A percentile compares a stretch with the other conserved stretches of the same genome.
Evolutionary conservation across 2,888 invertebrate species (phyloP).

Genomic region (Caradrina kadenii): DNA sequence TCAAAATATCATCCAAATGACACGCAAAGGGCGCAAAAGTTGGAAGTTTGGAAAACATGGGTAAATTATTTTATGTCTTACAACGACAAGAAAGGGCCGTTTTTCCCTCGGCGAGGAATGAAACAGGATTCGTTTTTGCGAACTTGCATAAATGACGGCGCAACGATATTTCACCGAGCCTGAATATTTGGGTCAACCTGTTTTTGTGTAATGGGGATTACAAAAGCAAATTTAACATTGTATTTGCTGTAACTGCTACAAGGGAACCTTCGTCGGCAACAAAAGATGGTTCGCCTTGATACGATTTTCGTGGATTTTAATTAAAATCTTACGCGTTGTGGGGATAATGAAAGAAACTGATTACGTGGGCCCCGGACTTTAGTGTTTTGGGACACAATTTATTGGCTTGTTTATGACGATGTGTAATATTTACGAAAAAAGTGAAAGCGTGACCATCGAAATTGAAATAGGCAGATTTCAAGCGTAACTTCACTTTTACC

Average conservation of each 20-base stretch:
- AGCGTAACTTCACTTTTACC: conserved; percentile 76
- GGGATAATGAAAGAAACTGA: conserved; percentile 82
- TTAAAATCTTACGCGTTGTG: conserved; percentile 87
- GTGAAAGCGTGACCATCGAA: conserved; percentile 66
- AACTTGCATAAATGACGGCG: conserved; percentile 88
- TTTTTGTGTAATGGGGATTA: conserved; percentile 89
- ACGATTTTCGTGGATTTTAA: conserved; percentile 86
- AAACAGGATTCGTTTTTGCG: conserved; percentile 87
- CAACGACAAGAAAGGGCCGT: conserved; percentile 75
- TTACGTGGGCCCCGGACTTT: conserved; percentile 73
- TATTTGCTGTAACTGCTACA: conserved; percentile 86
- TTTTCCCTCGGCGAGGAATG: conserved; percentile 77
- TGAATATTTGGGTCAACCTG: conserved; percentile 90
- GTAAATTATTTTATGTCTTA: conserved; percentile 81
- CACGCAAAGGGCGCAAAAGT: conserved; percentile 80
- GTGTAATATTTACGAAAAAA: conserved; percentile 64
- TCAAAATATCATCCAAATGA: conserved; percentile 82
- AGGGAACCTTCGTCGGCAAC: conserved; percentile 83
- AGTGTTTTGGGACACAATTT: conserved; percentile 75
- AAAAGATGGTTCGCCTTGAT: conserved; percentile 85
- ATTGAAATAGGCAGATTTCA: conserved; percentile 77
- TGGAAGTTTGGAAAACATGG: conserved; percentile 68
- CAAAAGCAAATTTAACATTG: conserved; percentile 88
- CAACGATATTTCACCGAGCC: conserved; percentile 86
- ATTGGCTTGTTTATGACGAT: conserved; percentile 71